phyloP scores from a whole-genome alignment of 2,797 vertebrate species.

The Xenentodon cancila region DNA sequence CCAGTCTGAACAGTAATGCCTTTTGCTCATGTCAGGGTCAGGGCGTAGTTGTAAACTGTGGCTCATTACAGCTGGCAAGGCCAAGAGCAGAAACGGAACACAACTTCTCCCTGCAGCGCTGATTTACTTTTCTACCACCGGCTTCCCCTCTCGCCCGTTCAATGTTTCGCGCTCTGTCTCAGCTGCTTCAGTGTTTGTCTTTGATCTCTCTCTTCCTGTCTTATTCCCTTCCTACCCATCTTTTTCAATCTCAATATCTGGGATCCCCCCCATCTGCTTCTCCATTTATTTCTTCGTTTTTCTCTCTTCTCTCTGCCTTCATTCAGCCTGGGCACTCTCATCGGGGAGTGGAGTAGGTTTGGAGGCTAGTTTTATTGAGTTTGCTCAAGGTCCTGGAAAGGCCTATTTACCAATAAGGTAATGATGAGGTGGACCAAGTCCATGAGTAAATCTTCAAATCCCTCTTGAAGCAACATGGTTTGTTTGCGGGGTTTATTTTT shows the following conservation, averaged over 20 bases:
- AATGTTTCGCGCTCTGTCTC: conserved; percentile 71
- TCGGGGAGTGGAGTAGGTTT: conserved; percentile 61
- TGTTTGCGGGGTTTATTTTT: conserved; percentile 38
- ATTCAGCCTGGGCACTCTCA: conserved; percentile 54
- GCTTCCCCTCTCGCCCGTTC: conserved; percentile 67
- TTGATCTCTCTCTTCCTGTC: conserved; percentile 76
- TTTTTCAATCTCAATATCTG: conserved; percentile 70
- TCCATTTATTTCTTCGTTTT: conserved; percentile 60
- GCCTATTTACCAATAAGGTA: conserved; percentile 75
- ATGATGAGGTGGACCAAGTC: conserved; percentile 68
- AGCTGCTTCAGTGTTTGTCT: conserved; percentile 74
- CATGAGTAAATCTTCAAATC: conserved; percentile 71
- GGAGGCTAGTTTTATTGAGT: conserved; percentile 80
- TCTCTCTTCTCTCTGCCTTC: conserved; percentile 36
- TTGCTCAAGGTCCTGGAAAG: conserved; percentile 75
- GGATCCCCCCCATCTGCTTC: conserved; percentile 53
- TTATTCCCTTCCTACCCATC: conserved; percentile 61
- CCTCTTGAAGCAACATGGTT: conserved; percentile 35
- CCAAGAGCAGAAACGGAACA: conserved; percentile 79
- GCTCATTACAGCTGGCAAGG: conserved; percentile 83
- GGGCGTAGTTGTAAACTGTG: conserved; percentile 80
- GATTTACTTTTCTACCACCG: conserved; percentile 81
- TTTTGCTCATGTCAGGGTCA: conserved; percentile 84
- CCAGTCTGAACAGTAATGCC: conserved; percentile 74
- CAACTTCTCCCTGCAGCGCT: conserved; percentile 80